A percentile compares a stretch with the other conserved stretches of the same genome.
Evolutionary conservation across 1,140 invertebrate species (phyloP).

Genomic region (Tetramorium alpestre): DNA sequence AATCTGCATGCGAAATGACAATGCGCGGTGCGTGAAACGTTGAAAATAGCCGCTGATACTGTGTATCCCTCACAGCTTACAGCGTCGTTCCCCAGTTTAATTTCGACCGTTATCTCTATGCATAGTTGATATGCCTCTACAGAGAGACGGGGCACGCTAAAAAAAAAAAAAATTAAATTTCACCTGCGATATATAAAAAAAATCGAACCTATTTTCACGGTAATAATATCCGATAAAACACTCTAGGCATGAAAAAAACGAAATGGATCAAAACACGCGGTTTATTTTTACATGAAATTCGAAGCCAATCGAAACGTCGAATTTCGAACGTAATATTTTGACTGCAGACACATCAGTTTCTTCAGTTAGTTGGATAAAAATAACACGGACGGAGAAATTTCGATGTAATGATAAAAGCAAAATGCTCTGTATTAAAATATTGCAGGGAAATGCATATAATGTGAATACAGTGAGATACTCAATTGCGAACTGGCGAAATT

Average conservation of each 20-base stretch:
- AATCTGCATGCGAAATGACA: slow-evolving; percentile 53
- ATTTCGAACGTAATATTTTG: neutral
- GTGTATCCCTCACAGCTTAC: slow-evolving; percentile 22
- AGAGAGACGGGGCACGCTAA: neutral
- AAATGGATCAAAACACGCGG: neutral
- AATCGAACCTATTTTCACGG: neutral
- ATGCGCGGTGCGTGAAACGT: slow-evolving; percentile 25
- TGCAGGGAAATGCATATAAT: neutral
- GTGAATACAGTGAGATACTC: neutral
- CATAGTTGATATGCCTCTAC: slow-evolving; percentile 29
- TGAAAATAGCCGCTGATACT: slow-evolving; percentile 36
- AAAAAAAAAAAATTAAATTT: slow-evolving; percentile 4
- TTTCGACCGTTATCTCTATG: slow-evolving; percentile 44
- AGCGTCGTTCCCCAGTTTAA: slow-evolving; percentile 44
- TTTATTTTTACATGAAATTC: neutral
- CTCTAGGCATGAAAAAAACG: neutral
- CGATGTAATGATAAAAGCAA: neutral
- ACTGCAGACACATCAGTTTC: neutral
- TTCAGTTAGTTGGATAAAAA: neutral
- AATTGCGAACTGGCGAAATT: neutral
- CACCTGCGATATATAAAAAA: neutral
- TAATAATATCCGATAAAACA: slow-evolving; percentile 28
- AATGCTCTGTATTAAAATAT: neutral
- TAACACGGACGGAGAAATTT: neutral
- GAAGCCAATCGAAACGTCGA: neutral